These are phyloP conservation scores for Nesogale talazaci DNA, from an alignment of 2,113 vertebrate species.

Conservation along the genomic window DNA sequence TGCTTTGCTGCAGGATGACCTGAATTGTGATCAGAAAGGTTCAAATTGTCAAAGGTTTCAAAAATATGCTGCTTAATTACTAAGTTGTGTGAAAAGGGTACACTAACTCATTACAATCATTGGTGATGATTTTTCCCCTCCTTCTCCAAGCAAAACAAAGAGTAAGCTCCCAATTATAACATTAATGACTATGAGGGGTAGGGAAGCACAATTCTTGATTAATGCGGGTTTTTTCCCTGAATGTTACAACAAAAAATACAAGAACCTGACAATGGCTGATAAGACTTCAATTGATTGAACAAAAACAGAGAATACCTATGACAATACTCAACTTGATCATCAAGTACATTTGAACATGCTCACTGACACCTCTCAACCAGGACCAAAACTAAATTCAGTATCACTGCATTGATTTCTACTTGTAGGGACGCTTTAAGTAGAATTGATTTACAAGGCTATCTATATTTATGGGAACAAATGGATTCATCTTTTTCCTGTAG, in stretches of 20 bases:
- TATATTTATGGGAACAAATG: no score
- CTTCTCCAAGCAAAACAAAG: slow-evolving; percentile 33
- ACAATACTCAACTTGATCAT: background rate
- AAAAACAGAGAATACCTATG: background rate
- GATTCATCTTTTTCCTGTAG: no score
- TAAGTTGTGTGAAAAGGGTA: slow-evolving; percentile 44
- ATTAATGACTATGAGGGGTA: background rate
- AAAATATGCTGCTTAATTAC: background rate
- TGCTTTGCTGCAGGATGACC: background rate
- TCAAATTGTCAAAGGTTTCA: slow-evolving; percentile 11
- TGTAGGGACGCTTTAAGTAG: no score
- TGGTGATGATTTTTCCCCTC: background rate
- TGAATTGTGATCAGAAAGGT: slow-evolving; percentile 6
- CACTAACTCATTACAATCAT: background rate
- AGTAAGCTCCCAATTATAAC: slow-evolving; percentile 47
- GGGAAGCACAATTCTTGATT: background rate
- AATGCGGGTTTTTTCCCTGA: slow-evolving; percentile 16
- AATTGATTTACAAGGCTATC: no score
- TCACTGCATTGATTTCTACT: no score
- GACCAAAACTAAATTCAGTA: no score
- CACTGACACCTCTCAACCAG: background rate
- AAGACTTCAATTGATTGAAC: background rate
- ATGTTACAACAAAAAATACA: slow-evolving; percentile 2
- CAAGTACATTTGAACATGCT: background rate
- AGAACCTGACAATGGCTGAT: slow-evolving; percentile 27